Evolutionary conservation across 1,140 invertebrate genomes (phyloP).

Genomic region (Steinernema khuongi): DNA sequence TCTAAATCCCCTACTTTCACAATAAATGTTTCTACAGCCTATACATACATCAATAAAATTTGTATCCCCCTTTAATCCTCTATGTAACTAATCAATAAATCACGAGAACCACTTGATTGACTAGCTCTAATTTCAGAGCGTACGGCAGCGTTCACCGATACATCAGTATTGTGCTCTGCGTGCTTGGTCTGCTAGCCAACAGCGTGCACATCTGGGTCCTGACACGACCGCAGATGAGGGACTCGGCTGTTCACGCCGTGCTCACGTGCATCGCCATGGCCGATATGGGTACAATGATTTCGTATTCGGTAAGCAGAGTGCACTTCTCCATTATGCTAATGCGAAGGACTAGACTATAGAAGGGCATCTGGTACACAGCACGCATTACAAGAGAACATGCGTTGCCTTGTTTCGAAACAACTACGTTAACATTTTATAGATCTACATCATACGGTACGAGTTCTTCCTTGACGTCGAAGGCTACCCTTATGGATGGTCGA

Average conservation of each 20-base stretch:
- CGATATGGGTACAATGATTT: slow-evolving; percentile 48
- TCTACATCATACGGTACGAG: slow-evolving; percentile 47
- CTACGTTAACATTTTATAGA: too few species aligned
- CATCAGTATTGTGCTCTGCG: slow-evolving; percentile 41
- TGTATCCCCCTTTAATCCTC: too few species aligned
- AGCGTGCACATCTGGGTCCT: slow-evolving; percentile 42
- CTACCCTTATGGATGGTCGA: slow-evolving; percentile 28
- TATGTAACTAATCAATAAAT: too few species aligned
- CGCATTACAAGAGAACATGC: background rate
- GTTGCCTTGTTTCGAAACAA: too few species aligned
- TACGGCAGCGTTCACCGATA: slow-evolving; percentile 44
- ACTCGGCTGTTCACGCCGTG: slow-evolving; percentile 41
- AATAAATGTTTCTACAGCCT: too few species aligned
- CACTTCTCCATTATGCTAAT: background rate
- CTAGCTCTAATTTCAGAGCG: slow-evolving; percentile 29
- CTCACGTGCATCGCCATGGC: slow-evolving; percentile 43
- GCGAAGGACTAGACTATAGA: background rate
- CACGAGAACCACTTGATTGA: background rate
- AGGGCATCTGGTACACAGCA: background rate
- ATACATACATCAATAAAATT: too few species aligned
- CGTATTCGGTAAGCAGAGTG: slow-evolving; percentile 37
- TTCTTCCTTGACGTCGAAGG: slow-evolving; percentile 32
- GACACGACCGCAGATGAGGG: slow-evolving; percentile 38
- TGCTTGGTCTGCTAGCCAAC: slow-evolving; percentile 39
- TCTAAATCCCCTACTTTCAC: too few species aligned